Conservation (phyloP, 1,140 invertebrate species). For the Sminthurides bifidus region DNA sequence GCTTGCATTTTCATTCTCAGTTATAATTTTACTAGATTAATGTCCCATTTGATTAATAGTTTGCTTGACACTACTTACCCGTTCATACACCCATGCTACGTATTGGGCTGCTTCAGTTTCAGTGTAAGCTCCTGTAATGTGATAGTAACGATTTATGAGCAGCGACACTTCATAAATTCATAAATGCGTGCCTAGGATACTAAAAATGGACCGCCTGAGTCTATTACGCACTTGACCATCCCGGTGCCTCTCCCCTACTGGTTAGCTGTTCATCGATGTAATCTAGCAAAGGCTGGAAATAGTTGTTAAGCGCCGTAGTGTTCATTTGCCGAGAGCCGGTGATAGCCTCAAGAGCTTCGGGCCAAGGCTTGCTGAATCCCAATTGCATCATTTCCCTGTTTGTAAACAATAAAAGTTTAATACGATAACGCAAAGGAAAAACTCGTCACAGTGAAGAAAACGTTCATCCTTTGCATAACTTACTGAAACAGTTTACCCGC, state of each 20-base stretch:
- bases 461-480: neutral
- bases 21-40: too few species aligned
- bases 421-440: neutral
- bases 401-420: neutral
- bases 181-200: too few species aligned
- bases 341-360: constrained; percentile 36
- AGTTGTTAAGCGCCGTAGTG: constrained; percentile 33
- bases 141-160: too few species aligned
- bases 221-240: too few species aligned
- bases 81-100: too few species aligned
- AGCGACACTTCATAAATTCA: too few species aligned
- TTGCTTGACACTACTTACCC: too few species aligned
- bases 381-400: constrained; percentile 37
- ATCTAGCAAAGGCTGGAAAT: constrained; percentile 31
- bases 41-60: too few species aligned
- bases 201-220: too few species aligned
- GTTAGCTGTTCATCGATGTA: constrained; percentile 21
- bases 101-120: too few species aligned
- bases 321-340: constrained; percentile 37
- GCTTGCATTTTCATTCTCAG: too few species aligned
- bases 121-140: too few species aligned
- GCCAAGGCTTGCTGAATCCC: constrained; percentile 40
- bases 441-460: neutral
- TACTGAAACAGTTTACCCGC: constrained; percentile 36
- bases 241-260: neutral